Evolutionary conservation across 2,888 invertebrate species (phyloP), one percentile per base, ranked within the genome.

Genomic region (Drosophila cognata): DNA sequence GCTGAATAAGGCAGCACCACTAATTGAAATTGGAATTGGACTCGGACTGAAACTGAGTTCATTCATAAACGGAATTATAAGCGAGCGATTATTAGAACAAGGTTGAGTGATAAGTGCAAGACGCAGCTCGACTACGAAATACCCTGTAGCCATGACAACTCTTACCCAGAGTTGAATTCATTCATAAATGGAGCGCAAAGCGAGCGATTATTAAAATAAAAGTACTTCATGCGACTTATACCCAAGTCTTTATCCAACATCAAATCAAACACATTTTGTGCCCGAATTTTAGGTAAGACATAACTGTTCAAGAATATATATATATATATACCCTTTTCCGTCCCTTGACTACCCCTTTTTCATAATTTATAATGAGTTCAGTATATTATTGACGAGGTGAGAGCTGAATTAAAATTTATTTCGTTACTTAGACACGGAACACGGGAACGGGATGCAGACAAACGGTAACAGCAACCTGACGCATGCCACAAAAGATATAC

Each of bases 21-120:
- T 79, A 77, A 77, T 77, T 77, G 79, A 77, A 77, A 79, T 69
- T 79, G 59, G 50, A 56, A 31, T 57, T 41, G 29, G 51, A 51
- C 29, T 29, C 29, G 18, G 11, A 46, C 21, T 36, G 36, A 38
- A 16, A 31, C 38, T 41, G 25, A 35, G 41, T 41, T 68, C 29
- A 57, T 51, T 68, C 50, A 68, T 41, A 68, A 68, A 68, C 50
- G 68, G 50, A 68, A 57, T 51, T 31, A n/a, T 18, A 51, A 51
- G 56, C 35, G 31, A 35, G 21, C 13, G 68, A 67, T 67, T 67
- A 67, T 66, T 53, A 55, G 65, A 66, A 52, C 11, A n/a, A 33
- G 41, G 25, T 41, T 13, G 11, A 8, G 7, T 4, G 21, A 21
- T 13, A 16, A 46, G 4, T 8, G 25, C 25, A 16, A 25, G 16